Base-by-base conservation (phyloP, 1,140 invertebrate species). In the Leguminivora glycinivorella region DNA sequence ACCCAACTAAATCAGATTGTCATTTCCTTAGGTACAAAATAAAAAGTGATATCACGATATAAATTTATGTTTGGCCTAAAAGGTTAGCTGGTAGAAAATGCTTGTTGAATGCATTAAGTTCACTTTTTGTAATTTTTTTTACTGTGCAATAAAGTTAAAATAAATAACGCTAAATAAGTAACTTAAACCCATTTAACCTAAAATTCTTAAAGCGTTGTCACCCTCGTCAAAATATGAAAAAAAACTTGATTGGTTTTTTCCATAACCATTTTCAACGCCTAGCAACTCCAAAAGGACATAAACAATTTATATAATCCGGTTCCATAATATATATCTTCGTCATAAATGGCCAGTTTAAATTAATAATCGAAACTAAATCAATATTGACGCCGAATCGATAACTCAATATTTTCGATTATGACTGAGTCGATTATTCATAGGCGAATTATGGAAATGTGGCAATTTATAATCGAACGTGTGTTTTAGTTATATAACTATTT, bases 401-500 rank as follows among this genome's bases (percentile, higher is more conserved):
- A 63, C 34, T 63, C 25, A 17, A 63, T 63, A 63, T 63, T 63
- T 63, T 63, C 58, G 58, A 63, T 63, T 63, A 63, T 63, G 58
- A 31, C 26, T 9, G 58, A 17, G 31, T 63, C 58, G 24, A 29
- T 63, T 63, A 63, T 63, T 63, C 29, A 63, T 63, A 17, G 58
- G 58, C 12, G 58, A 63, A 63, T 63, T 63, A 63, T 63, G 58
- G 17, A 63, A 63, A 63, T 63, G 14, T 2, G 6, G 14, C 24
- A 25, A 63, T 63, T 63, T 63, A 63, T 63, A 17, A 52, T 52
- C 47, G 47, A 22, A 3, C n/a, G 40, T 22, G 19, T 52, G 14
- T n/a, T 52, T 52, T 22, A 9, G 47, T 52, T 52, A 52, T 52
- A 52, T 52, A 52, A 52, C 47, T 17, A n/a, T 52, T 52, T 17